Evolutionary conservation across 2,888 invertebrate genomes (phyloP).

Genomic region (Thera obeliscata): DNA sequence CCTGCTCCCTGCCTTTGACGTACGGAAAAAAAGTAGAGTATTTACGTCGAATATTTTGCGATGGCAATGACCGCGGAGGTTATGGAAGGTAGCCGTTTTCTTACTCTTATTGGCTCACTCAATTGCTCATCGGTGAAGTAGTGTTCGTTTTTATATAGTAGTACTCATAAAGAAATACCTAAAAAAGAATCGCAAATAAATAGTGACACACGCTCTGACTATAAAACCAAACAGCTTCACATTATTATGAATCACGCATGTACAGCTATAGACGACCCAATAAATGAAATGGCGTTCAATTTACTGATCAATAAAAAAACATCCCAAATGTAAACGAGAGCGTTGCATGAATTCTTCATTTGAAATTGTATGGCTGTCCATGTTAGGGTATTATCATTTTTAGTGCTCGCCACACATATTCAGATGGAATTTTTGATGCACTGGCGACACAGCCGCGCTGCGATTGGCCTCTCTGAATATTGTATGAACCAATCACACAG

Average conservation of each 20-base stretch:
- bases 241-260: constrained; percentile 15
- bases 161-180: too few relatives aligned
- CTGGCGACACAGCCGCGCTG: constrained; percentile 81
- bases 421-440: constrained; percentile 86
- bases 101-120: too few relatives aligned
- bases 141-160: neutral
- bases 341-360: constrained; percentile 82
- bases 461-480: constrained; percentile 83
- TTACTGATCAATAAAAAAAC: constrained; percentile 78
- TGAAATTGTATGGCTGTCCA: constrained; percentile 80
- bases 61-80: constrained; percentile 24
- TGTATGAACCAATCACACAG: constrained; percentile 83
- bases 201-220: constrained; percentile 30
- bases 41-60: constrained; percentile 15
- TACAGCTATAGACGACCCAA: constrained; percentile 51
- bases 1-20: constrained; percentile 29
- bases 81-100: neutral
- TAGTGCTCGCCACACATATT: constrained; percentile 84
- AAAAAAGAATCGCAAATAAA: constrained; percentile 21
- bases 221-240: constrained; percentile 49
- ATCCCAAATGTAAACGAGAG: constrained; percentile 75
- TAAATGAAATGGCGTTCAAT: constrained; percentile 78
- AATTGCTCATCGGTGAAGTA: neutral
- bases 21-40: neutral
- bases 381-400: constrained; percentile 85